Base-by-base conservation (phyloP, 2,888 invertebrate genomes). In the Drosophila siamana region DNA sequence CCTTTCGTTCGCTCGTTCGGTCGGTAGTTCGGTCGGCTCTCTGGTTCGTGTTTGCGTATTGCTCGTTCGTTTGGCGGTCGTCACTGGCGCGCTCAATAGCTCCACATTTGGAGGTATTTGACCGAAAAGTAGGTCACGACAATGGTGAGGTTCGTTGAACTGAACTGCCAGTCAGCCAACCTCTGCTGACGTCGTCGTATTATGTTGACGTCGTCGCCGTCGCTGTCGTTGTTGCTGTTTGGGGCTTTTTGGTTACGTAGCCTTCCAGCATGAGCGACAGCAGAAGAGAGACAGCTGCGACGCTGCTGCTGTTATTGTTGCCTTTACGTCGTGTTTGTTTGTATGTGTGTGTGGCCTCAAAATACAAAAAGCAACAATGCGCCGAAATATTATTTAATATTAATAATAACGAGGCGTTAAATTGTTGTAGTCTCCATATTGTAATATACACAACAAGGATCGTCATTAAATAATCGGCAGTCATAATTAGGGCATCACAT, bases 51-150 rank as follows among this genome's bases (percentile, higher is more conserved):
- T 36, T 63, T 60, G 72, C 63, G 30, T 33, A n/a, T 72, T 60
- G 61, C 44, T 74, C 63, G 56, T 33, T 71, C 60, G 43, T 7
- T 38, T 9, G 36, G n/a, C 50, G 55, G 6, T 59, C 68, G 59
- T 64, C 28, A 9, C 61, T 61, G 51, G 62, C 61, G 48, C 69
- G 74, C 69, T 78, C 62, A 62, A 77, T 88, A 91, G 92, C 92
- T 92, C 92, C 86, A 91, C 87, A 92, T 92, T 91, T 90, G 89
- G 89, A 92, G 92, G 92, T 92, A 89, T 90, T 86, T 92, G 92
- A 92, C 92, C 92, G 91, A 91, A 91, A 92, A 89, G 79, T 92
- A 78, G 92, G 92, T 92, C 92, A 91, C 92, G 92, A 92, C 92
- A 92, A 92, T 92, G 92, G 90, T 88, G 89, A 90, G 90, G 92